phyloP scores from a whole-genome alignment of 2,888 invertebrate genomes.

The Galerucella pusilla region DNA sequence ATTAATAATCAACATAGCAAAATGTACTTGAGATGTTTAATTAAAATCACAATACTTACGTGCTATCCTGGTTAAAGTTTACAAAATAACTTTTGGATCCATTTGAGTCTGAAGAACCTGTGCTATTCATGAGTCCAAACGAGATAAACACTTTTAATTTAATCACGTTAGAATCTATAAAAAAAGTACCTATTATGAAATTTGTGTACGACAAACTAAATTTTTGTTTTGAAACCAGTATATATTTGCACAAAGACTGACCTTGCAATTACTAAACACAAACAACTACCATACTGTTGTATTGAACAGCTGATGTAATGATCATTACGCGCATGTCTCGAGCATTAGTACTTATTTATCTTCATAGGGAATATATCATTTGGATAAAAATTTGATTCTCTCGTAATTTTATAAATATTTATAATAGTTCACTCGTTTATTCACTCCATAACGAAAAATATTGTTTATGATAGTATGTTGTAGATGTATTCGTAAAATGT shows the following conservation, averaged over 20 bases:
- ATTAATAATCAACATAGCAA: conserved; percentile 2
- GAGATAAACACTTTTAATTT: conserved; percentile 63
- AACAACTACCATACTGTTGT: conserved; percentile 55
- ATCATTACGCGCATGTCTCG: conserved; percentile 29
- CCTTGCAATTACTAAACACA: conserved; percentile 66
- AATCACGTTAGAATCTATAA: conserved; percentile 8
- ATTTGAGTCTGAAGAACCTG: conserved; percentile 81
- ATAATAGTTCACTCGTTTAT: too few relatives aligned
- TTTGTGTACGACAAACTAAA: conserved; percentile 19
- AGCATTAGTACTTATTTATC: conserved; percentile 8
- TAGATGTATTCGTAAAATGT: too few relatives aligned
- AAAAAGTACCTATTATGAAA: conserved; percentile 1
- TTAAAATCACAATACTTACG: conserved; percentile 76
- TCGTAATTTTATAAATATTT: too few relatives aligned
- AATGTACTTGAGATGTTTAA: neutral
- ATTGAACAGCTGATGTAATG: conserved; percentile 55
- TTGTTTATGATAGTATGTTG: too few relatives aligned
- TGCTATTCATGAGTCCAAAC: conserved; percentile 81
- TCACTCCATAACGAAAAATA: too few relatives aligned
- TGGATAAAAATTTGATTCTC: neutral
- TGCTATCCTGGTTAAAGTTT: conserved; percentile 97
- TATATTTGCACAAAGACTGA: conserved; percentile 75
- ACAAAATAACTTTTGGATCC: conserved; percentile 87
- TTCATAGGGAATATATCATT: conserved; percentile 1
- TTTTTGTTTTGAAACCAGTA: conserved; percentile 49